phyloP scores from a whole-genome alignment of 2,797 vertebrate genomes.

The Tympanoctomys barrerae region DNA sequence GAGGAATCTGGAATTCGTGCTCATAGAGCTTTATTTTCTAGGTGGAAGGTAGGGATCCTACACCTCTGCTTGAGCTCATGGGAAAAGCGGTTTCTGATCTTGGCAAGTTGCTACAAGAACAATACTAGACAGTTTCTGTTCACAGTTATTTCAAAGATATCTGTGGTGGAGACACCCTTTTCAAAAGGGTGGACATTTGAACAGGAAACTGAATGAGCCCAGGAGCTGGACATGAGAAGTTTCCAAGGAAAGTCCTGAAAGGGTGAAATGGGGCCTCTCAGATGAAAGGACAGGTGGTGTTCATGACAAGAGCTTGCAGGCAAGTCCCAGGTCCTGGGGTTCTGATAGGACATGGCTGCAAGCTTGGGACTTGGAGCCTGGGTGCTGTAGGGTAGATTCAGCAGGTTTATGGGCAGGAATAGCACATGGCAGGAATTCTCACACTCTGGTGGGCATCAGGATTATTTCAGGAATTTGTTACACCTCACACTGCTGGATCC shows the following conservation, averaged over 20 bases:
- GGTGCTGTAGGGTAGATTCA: background rate
- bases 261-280: background rate
- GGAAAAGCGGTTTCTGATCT: conserved; percentile 21
- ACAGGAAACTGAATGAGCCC: background rate
- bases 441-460: background rate
- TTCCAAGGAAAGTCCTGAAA: background rate
- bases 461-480: conserved; percentile 14
- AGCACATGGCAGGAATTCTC: background rate
- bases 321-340: background rate
- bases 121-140: conserved; percentile 25
- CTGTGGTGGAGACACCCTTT: conserved; percentile 12
- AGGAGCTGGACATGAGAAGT: background rate
- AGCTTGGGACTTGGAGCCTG: background rate
- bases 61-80: background rate
- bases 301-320: background rate
- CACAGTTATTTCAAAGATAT: conserved; percentile 18
- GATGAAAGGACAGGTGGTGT: background rate
- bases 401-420: background rate
- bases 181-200: conserved; percentile 45
- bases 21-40: background rate
- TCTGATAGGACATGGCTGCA: background rate
- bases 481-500: background rate
- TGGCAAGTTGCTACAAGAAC: conserved; percentile 25
- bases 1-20: background rate
- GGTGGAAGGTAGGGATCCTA: background rate